These are phyloP conservation scores for Bubalus kerabau DNA, from an alignment of 2,113 vertebrate species.

Conservation along the genomic window DNA sequence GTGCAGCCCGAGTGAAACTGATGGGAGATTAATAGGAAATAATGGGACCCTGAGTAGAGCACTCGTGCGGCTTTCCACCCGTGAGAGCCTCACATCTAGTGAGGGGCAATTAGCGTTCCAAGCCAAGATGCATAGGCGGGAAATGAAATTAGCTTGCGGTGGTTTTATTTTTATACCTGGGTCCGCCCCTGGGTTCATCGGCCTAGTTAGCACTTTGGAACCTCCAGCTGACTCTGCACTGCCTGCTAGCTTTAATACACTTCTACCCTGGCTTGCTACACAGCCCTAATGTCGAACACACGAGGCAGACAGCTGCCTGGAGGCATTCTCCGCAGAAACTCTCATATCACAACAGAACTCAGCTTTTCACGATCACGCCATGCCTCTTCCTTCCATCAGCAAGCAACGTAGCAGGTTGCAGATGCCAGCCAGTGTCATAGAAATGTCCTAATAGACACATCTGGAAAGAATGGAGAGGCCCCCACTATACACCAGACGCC, in stretches of 20 bases:
- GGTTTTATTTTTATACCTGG: conserved; percentile 62
- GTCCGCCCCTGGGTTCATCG: background rate
- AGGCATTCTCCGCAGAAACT: conserved; percentile 70
- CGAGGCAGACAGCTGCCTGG: conserved; percentile 75
- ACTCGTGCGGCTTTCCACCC: background rate
- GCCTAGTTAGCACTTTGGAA: conserved; percentile 57
- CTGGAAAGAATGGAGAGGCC: background rate
- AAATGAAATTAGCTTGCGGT: background rate
- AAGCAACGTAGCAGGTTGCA: conserved; percentile 13
- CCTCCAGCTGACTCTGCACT: conserved; percentile 64
- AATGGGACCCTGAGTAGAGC: background rate
- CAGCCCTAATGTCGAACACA: conserved; percentile 65
- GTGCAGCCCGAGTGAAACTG: background rate
- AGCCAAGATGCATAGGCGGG: background rate
- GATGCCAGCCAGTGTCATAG: conserved; percentile 54
- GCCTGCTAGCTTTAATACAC: conserved; percentile 70
- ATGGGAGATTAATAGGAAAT: conserved; percentile 41
- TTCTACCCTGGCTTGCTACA: conserved; percentile 61
- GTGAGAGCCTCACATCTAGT: background rate
- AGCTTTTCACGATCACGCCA: conserved; percentile 49
- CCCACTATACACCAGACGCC: conserved; percentile 2
- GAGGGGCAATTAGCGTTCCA: conserved; percentile 36
- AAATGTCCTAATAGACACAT: conserved; percentile 72
- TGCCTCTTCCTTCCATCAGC: conserved; percentile 27
- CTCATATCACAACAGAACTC: conserved; percentile 71